Evolutionary conservation across 2,113 vertebrate genomes (phyloP), one percentile per base, ranked within the genome.

Genomic region (Trogon melanurus): DNA sequence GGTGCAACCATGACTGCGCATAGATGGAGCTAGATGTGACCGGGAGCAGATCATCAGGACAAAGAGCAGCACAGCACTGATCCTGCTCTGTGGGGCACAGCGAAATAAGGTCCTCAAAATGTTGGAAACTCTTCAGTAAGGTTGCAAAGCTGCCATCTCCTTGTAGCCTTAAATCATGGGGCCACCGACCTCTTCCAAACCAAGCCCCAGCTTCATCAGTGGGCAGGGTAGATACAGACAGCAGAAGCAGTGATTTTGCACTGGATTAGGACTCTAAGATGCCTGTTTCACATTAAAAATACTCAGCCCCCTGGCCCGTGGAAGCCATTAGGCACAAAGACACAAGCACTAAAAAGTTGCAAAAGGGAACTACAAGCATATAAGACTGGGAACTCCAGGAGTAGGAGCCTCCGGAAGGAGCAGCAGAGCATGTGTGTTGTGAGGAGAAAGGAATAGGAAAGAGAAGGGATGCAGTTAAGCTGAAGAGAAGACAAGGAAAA

Each of bases 1-100:
- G 25, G 2, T n/a, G 9, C 16, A 11, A 36, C 19, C 5, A 2
- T 6, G 1, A 11, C 17, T 30, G 25, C 2, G 5, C 27, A 17
- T 0, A 1, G 26, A 13, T 38, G 62, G 32, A 75, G 21, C 17
- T 61, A 38, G 32, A 57, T 34, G 11, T 29, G n/a, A 2, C 16
- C 1, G 1, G 17, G 14, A 75, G 8, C 0, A 12, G n/a, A 18
- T 16, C 50, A 32, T 6, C 21, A 34, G 45, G 64, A 61, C n/a
- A 64, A 74, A 58, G 0, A 16, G 18, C 64, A 73, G 32, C 54
- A 41, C 23, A 27, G 38, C 15, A 27, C 20, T 6, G 22, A 70
- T 58, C 10, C 61, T 58, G 29, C 36, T 54, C 36, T 18, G 2
- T n/a, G 18, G 16, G 8, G 9, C 11, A 16, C 41, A 20, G 15